These are phyloP conservation scores for Polyommatus iphigenia DNA, from an alignment of 2,888 invertebrate species.

Conservation along the genomic window DNA sequence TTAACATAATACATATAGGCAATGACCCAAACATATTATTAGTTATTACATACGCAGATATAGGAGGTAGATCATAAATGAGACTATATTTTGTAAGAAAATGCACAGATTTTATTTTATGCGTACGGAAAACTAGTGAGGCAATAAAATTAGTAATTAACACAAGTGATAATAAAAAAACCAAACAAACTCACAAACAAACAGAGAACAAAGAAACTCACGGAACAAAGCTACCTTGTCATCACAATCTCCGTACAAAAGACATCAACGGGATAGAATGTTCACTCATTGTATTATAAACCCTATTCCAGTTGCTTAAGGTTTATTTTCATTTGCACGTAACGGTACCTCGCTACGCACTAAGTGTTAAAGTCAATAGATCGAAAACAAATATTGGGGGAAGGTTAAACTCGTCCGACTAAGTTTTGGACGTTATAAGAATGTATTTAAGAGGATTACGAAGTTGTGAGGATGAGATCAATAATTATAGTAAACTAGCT, in stretches of 20 bases:
- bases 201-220: neutral
- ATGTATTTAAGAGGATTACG: neutral
- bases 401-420: constrained; percentile 10
- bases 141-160: neutral
- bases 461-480: too few species aligned
- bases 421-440: neutral
- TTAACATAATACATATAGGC: too few species aligned
- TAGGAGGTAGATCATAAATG: too few species aligned
- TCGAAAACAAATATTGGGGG: constrained; percentile 58
- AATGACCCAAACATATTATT: too few species aligned
- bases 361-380: constrained; percentile 51
- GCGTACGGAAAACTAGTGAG: too few species aligned
- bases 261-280: constrained; percentile 53
- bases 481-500: too few species aligned
- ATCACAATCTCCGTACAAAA: constrained; percentile 48
- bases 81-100: too few species aligned
- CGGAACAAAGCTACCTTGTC: constrained; percentile 12
- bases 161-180: neutral
- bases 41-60: too few species aligned
- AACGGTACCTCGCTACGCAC: constrained; percentile 33
- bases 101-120: too few species aligned
- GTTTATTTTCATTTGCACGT: constrained; percentile 30
- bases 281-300: neutral
- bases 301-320: constrained; percentile 34
- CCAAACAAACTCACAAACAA: neutral